Conservation (phyloP, 2,888 invertebrate genomes). For the Sabatieria punctata region DNA sequence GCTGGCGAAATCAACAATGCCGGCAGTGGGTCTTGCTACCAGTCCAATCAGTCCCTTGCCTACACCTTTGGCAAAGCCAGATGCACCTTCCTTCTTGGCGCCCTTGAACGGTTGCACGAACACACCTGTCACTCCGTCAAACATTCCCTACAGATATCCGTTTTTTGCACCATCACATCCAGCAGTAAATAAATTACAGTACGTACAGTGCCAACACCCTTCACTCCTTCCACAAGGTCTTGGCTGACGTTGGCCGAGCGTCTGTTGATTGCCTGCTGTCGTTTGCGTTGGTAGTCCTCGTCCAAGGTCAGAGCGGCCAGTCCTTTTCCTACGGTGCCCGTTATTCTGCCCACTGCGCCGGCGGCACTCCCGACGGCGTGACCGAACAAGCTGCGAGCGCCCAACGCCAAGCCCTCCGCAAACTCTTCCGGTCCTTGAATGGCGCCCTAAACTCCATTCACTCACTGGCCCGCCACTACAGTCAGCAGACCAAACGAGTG, state of each 20-base stretch:
- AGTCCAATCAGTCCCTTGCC: constrained; percentile 62
- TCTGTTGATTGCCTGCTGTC: constrained; percentile 72
- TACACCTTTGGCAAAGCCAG: constrained; percentile 44
- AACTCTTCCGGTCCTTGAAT: constrained; percentile 99
- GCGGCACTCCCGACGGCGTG: constrained; percentile 93
- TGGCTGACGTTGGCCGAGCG: constrained; percentile 56
- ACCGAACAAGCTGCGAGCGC: constrained; percentile 80
- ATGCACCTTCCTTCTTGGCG: constrained; percentile 68
- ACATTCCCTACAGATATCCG: constrained; percentile 84
- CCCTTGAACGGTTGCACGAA: constrained; percentile 87
- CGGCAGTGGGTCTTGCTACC: constrained; percentile 73
- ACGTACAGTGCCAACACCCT: constrained; percentile 85
- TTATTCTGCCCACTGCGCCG: constrained; percentile 70
- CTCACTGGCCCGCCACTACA: no score
- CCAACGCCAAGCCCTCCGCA: constrained; percentile 83
- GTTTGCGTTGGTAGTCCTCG: constrained; percentile 80
- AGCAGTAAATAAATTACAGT: no score
- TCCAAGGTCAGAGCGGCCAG: constrained; percentile 84
- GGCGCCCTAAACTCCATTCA: constrained; percentile 50
- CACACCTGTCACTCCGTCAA: constrained; percentile 89
- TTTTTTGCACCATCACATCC: no score
- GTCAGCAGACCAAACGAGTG: no score
- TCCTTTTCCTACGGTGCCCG: constrained; percentile 52
- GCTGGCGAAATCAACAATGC: constrained; percentile 96
- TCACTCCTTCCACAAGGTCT: constrained; percentile 51